phyloP scores from a whole-genome alignment of 2,113 vertebrate species.

The Echinops telfairi region DNA sequence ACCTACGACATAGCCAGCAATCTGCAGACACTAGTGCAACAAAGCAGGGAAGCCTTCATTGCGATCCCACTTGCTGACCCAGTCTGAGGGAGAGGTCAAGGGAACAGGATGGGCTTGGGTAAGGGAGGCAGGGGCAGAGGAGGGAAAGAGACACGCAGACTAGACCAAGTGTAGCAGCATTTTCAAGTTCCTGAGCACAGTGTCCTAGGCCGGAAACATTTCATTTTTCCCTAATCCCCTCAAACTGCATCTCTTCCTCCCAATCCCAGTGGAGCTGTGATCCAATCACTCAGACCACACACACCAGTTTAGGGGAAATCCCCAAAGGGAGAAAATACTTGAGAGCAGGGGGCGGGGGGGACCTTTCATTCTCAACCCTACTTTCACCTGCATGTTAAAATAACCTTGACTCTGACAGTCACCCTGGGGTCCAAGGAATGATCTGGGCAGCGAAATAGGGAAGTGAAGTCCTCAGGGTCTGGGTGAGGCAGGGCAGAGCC shows the following conservation, averaged over 20 bases:
- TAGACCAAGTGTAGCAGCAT: conserved; percentile 63
- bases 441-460: neutral
- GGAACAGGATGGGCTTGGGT: neutral
- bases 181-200: conserved; percentile 81
- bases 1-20: conserved; percentile 70
- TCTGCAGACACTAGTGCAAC: conserved; percentile 55
- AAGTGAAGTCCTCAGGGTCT: neutral
- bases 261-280: neutral
- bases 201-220: conserved; percentile 37
- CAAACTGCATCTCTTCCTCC: too few species aligned
- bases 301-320: conserved; percentile 6
- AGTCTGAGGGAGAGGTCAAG: neutral
- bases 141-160: conserved; percentile 39
- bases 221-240: neutral
- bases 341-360: too few species aligned
- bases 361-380: too few species aligned
- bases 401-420: neutral
- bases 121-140: conserved; percentile 28
- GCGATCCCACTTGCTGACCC: neutral
- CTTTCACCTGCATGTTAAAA: neutral
- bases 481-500: neutral
- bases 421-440: neutral
- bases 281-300: neutral
- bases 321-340: neutral
- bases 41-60: neutral